Evolutionary conservation across 2,797 vertebrate genomes (phyloP), one percentile per base, ranked within the genome.

Genomic region (Melanotaenia trifasciata): DNA sequence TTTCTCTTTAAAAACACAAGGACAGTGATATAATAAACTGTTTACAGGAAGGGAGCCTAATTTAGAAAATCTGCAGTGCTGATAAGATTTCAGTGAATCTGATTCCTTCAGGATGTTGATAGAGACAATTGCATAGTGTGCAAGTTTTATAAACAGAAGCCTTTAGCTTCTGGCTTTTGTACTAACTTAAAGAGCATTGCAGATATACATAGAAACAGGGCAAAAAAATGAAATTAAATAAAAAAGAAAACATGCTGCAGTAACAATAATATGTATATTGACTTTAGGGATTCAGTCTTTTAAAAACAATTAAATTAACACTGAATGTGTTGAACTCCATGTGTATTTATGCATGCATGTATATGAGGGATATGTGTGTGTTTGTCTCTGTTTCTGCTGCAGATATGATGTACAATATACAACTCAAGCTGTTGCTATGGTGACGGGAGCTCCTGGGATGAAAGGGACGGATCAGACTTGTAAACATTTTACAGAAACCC

Each of bases 401-500:
- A 65, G 53, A 68, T 51, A 11, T 18, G 3, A 40, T 35, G 72
- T 56, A 40, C 59, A 14, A n/a, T 70, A 58, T 36, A 64, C 0
- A 14, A 14, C 58, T 60, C 58, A 56, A 40, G 40, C 24, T 70
- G 84, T 93, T 86, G 81, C 72, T 74, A 90, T 79, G 78, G 89
- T 70, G 81, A 89, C 75, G 74, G 72, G 72, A 60, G 63, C 63
- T 20, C 67, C 6, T 24, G 72, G 68, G 79, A 81, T 0, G 26
- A 33, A 16, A 59, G 43, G 76, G 79, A 83, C 18, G 84, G 86
- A 87, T 80, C 67, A 77, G 77, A 67, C 84, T 64, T 84, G 85
- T 61, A 70, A 65, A 22, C 5, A 30, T 58, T 58, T 68, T n/a
- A 68, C 57, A 1, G 3, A 3, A 14, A 32, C 83, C 58, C 57